Evolutionary conservation across 2,797 vertebrate genomes (phyloP).

Genomic region (Pseudomugil tenellus): DNA sequence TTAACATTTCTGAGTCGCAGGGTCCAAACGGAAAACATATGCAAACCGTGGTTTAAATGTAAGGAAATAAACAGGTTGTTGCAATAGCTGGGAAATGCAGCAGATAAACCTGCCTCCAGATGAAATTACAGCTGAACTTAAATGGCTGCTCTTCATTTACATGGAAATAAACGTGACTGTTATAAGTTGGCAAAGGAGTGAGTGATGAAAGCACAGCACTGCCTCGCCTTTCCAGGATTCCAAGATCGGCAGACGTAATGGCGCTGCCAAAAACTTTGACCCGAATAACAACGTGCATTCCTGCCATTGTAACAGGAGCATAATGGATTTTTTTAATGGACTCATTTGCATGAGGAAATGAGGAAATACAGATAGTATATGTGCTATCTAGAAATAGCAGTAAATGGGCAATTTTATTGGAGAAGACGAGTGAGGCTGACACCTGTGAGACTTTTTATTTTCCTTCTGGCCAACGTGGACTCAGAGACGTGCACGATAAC

Average conservation of each 20-base stretch:
- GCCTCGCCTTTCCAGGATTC: constrained; percentile 17
- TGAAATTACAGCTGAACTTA: constrained; percentile 68
- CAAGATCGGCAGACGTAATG: constrained; percentile 50
- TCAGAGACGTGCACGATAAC: constrained; percentile 46
- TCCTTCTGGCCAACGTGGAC: constrained; percentile 43
- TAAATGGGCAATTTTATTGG: constrained; percentile 51
- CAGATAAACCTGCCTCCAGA: constrained; percentile 61
- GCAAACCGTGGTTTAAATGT: constrained; percentile 54
- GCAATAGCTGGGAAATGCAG: constrained; percentile 18
- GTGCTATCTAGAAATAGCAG: constrained; percentile 70
- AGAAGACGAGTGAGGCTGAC: constrained; percentile 59
- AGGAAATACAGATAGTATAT: constrained; percentile 69
- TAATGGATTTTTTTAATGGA: constrained; percentile 78
- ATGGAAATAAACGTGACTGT: constrained; percentile 72
- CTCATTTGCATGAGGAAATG: constrained; percentile 78
- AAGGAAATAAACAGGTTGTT: constrained; percentile 53
- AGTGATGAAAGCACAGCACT: constrained; percentile 63
- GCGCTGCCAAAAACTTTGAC: constrained; percentile 70
- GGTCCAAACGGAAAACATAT: constrained; percentile 12
- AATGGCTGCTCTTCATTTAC: constrained; percentile 71
- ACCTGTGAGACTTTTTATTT: constrained; percentile 69
- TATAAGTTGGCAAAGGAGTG: constrained; percentile 66
- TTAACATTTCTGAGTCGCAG: constrained; percentile 7
- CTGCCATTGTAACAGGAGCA: constrained; percentile 47
- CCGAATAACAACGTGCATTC: constrained; percentile 49